Evolutionary conservation across 2,113 vertebrate genomes (phyloP), one percentile per base, ranked within the genome.

Genomic region (Calonectris borealis): DNA sequence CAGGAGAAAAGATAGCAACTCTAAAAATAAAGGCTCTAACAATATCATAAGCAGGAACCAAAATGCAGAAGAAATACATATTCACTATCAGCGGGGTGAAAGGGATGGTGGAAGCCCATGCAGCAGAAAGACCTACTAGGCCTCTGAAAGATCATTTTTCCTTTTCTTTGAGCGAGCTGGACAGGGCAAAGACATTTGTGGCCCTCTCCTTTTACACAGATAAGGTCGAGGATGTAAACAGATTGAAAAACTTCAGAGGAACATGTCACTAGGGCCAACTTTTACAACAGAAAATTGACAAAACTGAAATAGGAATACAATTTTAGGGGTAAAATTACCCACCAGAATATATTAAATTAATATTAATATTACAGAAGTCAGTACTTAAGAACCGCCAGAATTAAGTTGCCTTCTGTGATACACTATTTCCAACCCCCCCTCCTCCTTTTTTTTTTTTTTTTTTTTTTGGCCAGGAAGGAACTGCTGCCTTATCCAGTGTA

Each of bases 1-100:
- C 22, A 2, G 49, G 42, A 89, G 70, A 93, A 96, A 94, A 95
- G 95, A 97, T 90, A 96, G 89, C 70, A 90, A 61, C 46, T 93
- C 96, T 95, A 97, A 97, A 97, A 97, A 97, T 96, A 97, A 95
- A 97, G 84, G 14, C 77, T 96, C 21, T 66, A 93, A 86, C 42
- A 69, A 57, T 46, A 91, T 69, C 93, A 73, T 16, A 84, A 91
- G 34, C 69, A 72, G 40, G 52, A 96, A 77, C 77, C 84, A 94
- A 89, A 83, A 87, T 0, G 10, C 73, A 82, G 69, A 75, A 81
- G 80, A 91, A 86, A 76, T 40, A 64, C 3, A 3, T n/a, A 29
- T 60, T 90, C 11, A 1, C 57, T 82, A 24, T 88, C 69, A 83
- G 46, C 1, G 2, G 71, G 54, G 77, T 68, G 73, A 77, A 81